Conservation (phyloP, 2,888 invertebrate species). For the Sminthurides aquaticus region DNA sequence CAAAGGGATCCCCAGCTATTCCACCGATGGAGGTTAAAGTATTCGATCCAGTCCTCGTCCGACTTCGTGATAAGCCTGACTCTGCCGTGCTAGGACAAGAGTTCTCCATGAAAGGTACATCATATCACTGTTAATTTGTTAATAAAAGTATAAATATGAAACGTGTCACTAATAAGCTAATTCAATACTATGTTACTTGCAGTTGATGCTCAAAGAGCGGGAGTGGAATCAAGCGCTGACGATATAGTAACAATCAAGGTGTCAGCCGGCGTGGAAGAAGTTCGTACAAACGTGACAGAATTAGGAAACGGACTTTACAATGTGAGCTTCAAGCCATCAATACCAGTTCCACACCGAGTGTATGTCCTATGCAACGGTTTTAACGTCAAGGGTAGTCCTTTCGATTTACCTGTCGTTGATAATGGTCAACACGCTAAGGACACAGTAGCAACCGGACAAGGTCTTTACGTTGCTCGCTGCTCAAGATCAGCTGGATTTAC, state of each 20-base stretch:
- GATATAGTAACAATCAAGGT: constrained; percentile 73
- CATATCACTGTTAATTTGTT: not conserved
- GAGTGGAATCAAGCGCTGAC: constrained; percentile 51
- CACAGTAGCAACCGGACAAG: constrained; percentile 40
- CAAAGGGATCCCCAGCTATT: constrained; percentile 57
- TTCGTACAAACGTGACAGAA: constrained; percentile 70
- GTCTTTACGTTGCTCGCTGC: constrained; percentile 39
- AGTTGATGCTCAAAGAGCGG: constrained; percentile 71
- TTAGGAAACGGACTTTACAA: constrained; percentile 67
- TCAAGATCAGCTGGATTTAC: constrained; percentile 42
- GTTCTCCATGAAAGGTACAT: constrained; percentile 65
- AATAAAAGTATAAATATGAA: not conserved
- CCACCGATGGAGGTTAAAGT: constrained; percentile 62
- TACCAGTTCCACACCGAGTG: constrained; percentile 79
- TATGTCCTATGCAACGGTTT: constrained; percentile 80
- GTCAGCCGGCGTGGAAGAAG: constrained; percentile 69
- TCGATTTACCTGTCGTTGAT: constrained; percentile 41
- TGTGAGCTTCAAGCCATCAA: constrained; percentile 77
- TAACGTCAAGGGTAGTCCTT: constrained; percentile 51
- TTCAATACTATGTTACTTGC: constrained; percentile 25
- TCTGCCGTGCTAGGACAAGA: constrained; percentile 68
- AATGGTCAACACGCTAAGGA: constrained; percentile 39
- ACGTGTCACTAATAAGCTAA: no score
- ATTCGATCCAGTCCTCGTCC: constrained; percentile 66
- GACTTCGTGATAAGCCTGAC: constrained; percentile 66